These are phyloP conservation scores for Prinia subflava DNA, from an alignment of 2,113 vertebrate species.

Conservation along the genomic window DNA sequence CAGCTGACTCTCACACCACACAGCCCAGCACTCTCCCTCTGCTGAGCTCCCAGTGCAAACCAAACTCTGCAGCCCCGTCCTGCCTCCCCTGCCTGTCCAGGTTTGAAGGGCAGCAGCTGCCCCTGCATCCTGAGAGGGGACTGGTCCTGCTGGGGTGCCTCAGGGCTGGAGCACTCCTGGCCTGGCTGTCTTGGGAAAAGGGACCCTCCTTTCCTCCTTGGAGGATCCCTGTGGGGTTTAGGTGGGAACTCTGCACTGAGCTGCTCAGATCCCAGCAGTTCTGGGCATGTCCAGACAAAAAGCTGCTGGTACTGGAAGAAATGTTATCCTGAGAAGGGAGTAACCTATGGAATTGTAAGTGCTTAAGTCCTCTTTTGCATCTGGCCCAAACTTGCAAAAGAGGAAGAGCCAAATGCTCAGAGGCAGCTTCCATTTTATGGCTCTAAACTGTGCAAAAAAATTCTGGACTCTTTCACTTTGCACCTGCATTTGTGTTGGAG, in stretches of 20 bases:
- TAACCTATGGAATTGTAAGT: conserved; percentile 16
- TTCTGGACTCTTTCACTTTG: not conserved
- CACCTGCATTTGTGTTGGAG: not conserved
- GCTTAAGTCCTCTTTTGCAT: conserved; percentile 45
- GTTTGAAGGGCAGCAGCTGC: not conserved
- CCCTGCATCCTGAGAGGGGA: fast-evolving
- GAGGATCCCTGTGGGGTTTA: not conserved
- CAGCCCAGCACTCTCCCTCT: not conserved
- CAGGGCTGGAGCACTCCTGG: not conserved
- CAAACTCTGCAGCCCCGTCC: not conserved
- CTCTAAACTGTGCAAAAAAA: conserved; percentile 12
- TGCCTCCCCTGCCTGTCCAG: not conserved
- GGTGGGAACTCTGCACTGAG: not conserved
- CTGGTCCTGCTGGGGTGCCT: not conserved
- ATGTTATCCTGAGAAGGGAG: conserved; percentile 51
- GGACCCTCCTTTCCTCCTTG: not conserved
- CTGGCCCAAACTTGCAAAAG: conserved; percentile 50
- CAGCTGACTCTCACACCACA: not conserved
- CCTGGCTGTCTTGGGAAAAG: not conserved
- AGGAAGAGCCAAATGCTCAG: conserved; percentile 54
- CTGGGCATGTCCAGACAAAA: conserved; percentile 49
- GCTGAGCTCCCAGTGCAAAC: not conserved
- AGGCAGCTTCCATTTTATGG: conserved; percentile 42
- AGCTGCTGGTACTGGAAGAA: conserved; percentile 54
- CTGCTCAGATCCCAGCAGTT: conserved; percentile 12